Evolutionary conservation across 64 coral and sea anemone species (phyloP).

Genomic region (Stichodactyla helianthus): DNA sequence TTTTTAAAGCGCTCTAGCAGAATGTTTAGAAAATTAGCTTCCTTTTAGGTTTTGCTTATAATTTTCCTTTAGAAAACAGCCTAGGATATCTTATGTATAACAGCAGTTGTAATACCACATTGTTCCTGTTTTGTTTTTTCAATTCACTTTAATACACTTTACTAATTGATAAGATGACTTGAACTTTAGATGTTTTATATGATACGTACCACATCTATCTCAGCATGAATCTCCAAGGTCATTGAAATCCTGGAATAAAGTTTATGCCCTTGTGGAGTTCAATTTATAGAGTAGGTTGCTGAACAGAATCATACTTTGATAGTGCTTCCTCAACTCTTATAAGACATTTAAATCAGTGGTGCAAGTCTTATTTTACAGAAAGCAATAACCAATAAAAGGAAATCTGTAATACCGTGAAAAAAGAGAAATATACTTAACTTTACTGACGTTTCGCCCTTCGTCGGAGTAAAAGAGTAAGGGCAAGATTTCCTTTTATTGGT

Average conservation of each 20-base stretch:
- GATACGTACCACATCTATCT: neutral
- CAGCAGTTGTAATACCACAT: no score
- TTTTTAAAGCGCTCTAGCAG: no score
- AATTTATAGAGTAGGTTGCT: neutral
- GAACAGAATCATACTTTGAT: neutral
- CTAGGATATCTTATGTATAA: no score
- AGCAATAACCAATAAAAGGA: no score
- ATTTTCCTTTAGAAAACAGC: neutral
- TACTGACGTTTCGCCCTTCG: no score
- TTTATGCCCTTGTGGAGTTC: neutral
- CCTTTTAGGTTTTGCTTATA: neutral
- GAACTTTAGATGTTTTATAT: neutral
- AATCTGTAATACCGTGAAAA: no score
- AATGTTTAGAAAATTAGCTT: neutral
- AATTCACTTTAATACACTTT: neutral
- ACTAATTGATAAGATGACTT: conserved; percentile 2
- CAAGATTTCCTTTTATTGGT: no score
- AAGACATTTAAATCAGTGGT: no score
- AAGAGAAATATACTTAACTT: no score
- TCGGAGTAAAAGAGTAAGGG: no score
- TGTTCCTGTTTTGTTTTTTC: neutral
- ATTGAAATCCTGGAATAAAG: neutral
- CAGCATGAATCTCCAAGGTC: neutral
- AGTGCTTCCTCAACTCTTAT: no score
- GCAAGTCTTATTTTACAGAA: no score